Evolutionary conservation across 2,888 invertebrate genomes (phyloP), one percentile per base, ranked within the genome.

Genomic region (Aelia acuminata): DNA sequence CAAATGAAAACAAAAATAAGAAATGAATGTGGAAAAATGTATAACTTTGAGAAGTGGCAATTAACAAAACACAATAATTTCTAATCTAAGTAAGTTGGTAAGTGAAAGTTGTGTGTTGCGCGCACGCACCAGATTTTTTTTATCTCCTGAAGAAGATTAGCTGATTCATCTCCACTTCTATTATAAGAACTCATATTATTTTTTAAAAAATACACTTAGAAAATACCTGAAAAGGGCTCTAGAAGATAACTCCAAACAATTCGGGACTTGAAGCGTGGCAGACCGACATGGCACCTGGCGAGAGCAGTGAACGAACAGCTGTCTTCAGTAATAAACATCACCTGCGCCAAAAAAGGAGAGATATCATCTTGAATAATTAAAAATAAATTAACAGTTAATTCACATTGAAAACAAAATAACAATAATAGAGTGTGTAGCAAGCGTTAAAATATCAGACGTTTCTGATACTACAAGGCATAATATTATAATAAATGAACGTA

Each of bases 271-370:
- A 20, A 35, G 31, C 13, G 15, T 63, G 15, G 57, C 11, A 31
- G 31, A 1, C 31, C 26, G 35, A 0, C 5, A 1, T 70, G 35
- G 35, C 63, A 70, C 63, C 63, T 70, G 63, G 63, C 57, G 57
- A 57, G 57, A 13, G 26, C 26, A 31, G n/a, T n/a, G n/a, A n/a
- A 10, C 7, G 63, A 20, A 20, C 63, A 70, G 63, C 63, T 70
- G 63, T 70, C 63, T 70, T 31, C 31, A 35, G 31, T 70, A 35
- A 70, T 70, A 70, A 35, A 70, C 80, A 80, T 80, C 80, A 80
- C 43, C 80, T 80, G 80, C 80, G 80, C 4, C 80, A 43, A 80
- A 80, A 80, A 43, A 80, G 63, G 63, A 70, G 35, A 18, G 63
- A 70, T 70, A 70, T 35, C 31, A 70, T 70, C 63, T 35, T 70